A percentile compares a stretch with the other conserved stretches of the same genome.
These are phyloP conservation scores for Schizopygopsis malacanthus DNA, from an alignment of 2,797 vertebrate species.

Conservation along the genomic window DNA sequence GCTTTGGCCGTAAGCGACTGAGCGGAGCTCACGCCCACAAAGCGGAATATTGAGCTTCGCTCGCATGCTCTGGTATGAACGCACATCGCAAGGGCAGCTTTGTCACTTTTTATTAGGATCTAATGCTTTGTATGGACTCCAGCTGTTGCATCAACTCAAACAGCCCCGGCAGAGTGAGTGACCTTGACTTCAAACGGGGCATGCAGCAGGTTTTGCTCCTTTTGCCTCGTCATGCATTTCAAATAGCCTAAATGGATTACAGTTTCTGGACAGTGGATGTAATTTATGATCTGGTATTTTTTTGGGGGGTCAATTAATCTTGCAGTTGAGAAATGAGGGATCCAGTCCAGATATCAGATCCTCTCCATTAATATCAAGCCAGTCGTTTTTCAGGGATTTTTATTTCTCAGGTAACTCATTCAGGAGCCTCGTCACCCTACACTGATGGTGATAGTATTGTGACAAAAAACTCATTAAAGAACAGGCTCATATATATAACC, in stretches of 20 bases:
- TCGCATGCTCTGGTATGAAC: conserved; percentile 63
- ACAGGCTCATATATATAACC: conserved; percentile 45
- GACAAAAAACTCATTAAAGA: conserved; percentile 55
- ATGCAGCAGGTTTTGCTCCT: conserved; percentile 77
- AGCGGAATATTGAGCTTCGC: too few species aligned
- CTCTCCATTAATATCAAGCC: conserved; percentile 64
- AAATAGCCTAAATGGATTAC: conserved; percentile 82
- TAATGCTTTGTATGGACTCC: conserved; percentile 90
- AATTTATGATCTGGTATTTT: conserved; percentile 70
- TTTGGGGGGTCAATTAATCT: conserved; percentile 67
- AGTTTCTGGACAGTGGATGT: conserved; percentile 77
- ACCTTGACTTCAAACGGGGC: conserved; percentile 90
- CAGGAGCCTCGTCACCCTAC: conserved; percentile 48
- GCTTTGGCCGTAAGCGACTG: too few species aligned
- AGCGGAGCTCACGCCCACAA: too few species aligned
- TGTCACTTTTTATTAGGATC: conserved; percentile 88
- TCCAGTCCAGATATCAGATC: conserved; percentile 67
- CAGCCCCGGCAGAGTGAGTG: conserved; percentile 87
- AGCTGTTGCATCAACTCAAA: conserved; percentile 92
- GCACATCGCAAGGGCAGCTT: conserved; percentile 80
- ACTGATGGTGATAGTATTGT: conserved; percentile 59
- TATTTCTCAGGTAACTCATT: conserved; percentile 38
- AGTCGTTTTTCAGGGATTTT: conserved; percentile 39
- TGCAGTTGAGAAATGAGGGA: conserved; percentile 62
- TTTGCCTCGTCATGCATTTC: conserved; percentile 85